Evolutionary conservation across 2,113 vertebrate genomes (phyloP), one percentile per base, ranked within the genome.

Genomic region (Sardina pilchardus): DNA sequence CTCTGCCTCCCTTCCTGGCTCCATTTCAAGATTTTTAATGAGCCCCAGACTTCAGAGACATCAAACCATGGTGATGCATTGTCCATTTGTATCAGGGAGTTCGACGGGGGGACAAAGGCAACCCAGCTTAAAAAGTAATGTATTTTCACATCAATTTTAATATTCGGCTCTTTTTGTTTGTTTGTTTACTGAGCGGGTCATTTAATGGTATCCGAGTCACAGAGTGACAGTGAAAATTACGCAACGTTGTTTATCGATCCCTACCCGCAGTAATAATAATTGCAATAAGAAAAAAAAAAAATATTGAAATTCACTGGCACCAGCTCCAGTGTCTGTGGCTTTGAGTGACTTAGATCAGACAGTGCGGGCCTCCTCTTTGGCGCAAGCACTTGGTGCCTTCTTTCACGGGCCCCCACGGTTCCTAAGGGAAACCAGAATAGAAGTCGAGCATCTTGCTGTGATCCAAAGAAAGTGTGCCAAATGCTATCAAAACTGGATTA

Each of bases 401-500:
- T 94, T 95, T 95, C 89, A 88, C 87, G 89, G 86, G 92, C 94
- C 94, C 67, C 93, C 92, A 92, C 91, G 94, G 93, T 95, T 96
- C 94, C 95, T 95, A 91, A 89, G 94, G 95, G 93, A 93, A 91
- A 94, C 92, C 92, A 95, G 93, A 95, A 95, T 94, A 94, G 93
- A 94, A 94, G 94, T 93, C 87, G 92, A 94, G 94, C 92, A 94
- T 95, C 94, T 95, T 89, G 94, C 95, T 96, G 95, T 94, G 94
- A 94, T 93, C 91, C 94, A 95, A 95, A 95, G 94, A 95, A 95
- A 94, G 92, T 95, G 94, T 96, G 94, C 95, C 95, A 95, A 95
- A 95, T 94, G 94, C 94, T 95, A 96, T 96, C 94, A 96, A 95
- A 95, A 94, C 92, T 94, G 94, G 94, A 96, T 95, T 95, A 95